Percentiles rank a stretch among this genome's conserved stretches.
Conservation (phyloP, 2,888 invertebrate genomes). For the Hypercompe scribonia region DNA sequence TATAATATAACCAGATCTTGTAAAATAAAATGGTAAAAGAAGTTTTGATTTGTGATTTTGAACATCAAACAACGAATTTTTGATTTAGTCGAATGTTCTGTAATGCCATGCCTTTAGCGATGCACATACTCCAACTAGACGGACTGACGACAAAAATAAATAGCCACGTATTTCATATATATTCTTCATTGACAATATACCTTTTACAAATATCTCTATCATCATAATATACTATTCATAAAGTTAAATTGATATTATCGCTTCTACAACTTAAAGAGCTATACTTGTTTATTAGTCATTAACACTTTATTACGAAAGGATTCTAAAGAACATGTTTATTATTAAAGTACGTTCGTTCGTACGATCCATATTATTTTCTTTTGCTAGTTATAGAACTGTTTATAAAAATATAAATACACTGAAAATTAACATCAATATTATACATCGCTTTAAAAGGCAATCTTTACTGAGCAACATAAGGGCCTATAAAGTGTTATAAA, state of each 20-base stretch:
- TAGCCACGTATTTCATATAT: neutral
- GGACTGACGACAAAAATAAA: neutral
- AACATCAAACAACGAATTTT: too few relatives aligned
- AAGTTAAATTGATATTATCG: neutral
- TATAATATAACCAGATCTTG: too few relatives aligned
- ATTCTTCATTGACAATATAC: neutral
- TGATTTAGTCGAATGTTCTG: too few relatives aligned
- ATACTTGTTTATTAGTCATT: neutral
- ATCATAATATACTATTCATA: neutral
- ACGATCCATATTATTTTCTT: neutral
- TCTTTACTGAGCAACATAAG: neutral
- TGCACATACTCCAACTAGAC: neutral
- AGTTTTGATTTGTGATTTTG: too few relatives aligned
- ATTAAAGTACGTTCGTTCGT: neutral
- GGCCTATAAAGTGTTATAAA: neutral
- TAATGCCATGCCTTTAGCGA: neutral
- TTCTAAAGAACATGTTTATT: neutral
- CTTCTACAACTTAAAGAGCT: slow-evolving; percentile 2
- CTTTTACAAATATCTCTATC: neutral
- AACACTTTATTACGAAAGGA: neutral
- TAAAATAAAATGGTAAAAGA: too few relatives aligned
- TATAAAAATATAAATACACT: neutral
- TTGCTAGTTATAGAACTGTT: neutral
- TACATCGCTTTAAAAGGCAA: neutral
- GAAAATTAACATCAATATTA: neutral